Percentiles rank a stretch among this genome's conserved stretches.
Conservation (phyloP, 2,797 vertebrate genomes). For the Danio albolineatus region DNA sequence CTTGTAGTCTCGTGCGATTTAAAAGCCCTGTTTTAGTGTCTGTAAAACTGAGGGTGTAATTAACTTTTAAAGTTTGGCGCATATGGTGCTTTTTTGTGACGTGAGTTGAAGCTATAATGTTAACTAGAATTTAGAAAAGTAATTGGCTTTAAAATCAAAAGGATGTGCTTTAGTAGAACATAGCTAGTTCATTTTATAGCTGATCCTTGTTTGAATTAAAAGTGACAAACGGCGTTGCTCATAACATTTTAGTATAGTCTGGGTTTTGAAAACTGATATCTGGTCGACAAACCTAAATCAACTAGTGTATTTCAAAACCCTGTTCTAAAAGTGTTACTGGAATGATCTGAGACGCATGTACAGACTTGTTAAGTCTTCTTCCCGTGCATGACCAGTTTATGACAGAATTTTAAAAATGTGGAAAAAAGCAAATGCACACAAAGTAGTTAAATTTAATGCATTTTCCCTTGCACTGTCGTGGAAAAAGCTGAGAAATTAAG, state of each 20-base stretch:
- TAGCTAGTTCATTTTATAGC: background rate
- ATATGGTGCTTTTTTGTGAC: conserved; percentile 75
- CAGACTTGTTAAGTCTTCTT: conserved; percentile 57
- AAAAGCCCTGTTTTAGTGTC: conserved; percentile 73
- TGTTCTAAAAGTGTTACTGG: background rate
- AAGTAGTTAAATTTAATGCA: conserved; percentile 9
- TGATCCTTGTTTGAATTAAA: background rate
- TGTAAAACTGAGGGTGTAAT: conserved; percentile 80
- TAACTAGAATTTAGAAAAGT: conserved; percentile 35
- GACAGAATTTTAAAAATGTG: background rate
- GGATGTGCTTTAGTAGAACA: background rate
- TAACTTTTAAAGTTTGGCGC: conserved; percentile 79
- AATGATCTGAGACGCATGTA: conserved; percentile 67
- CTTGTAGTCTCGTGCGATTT: conserved; percentile 80
- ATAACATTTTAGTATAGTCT: background rate
- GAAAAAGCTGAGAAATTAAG: conserved; percentile 58
- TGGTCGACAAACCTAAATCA: background rate
- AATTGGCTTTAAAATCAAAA: conserved; percentile 55
- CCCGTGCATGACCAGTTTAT: conserved; percentile 24
- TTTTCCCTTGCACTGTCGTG: background rate
- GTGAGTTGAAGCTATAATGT: conserved; percentile 59
- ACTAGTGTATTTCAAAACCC: conserved; percentile 11
- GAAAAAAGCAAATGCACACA: background rate
- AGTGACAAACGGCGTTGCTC: too few relatives aligned
- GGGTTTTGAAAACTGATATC: background rate